Percentiles rank a stretch among this genome's conserved stretches.
These are phyloP conservation scores for Gobius niger DNA, from an alignment of 2,113 vertebrate species.

Conservation along the genomic window DNA sequence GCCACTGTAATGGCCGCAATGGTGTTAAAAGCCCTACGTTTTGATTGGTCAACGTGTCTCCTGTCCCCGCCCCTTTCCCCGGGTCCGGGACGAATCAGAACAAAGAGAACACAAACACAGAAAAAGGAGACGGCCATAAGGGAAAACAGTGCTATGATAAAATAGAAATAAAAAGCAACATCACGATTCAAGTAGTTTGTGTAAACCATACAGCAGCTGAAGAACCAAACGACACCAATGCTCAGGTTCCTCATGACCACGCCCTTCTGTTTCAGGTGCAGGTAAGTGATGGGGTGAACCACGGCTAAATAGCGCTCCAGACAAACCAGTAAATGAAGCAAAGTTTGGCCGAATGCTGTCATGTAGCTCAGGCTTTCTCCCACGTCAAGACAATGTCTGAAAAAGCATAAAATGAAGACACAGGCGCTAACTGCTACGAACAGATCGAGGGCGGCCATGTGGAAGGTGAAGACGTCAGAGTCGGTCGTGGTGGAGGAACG, in stretches of 20 bases:
- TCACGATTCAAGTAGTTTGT: no score
- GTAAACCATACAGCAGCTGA: constrained; percentile 19
- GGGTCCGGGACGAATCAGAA: no score
- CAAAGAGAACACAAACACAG: constrained; percentile 13
- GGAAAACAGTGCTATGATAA: background rate
- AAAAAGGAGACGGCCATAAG: background rate
- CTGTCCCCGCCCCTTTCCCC: no score
- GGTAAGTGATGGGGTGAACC: background rate
- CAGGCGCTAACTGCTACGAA: background rate
- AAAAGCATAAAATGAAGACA: no score
- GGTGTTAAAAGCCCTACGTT: no score
- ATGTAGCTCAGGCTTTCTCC: background rate
- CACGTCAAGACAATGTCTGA: no score
- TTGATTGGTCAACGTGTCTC: no score
- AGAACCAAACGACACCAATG: constrained; percentile 7
- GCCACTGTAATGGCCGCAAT: constrained; percentile 12
- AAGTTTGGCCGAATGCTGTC: background rate
- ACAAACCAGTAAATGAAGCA: constrained; percentile 7
- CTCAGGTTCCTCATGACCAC: no score
- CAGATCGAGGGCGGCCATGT: background rate
- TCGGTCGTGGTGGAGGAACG: no score
- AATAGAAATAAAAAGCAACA: rapidly evolving
- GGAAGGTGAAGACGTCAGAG: no score
- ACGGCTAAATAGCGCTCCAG: background rate
- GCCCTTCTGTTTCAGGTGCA: no score